Conservation (phyloP, 2,113 vertebrate genomes). For the Phodopus roborovskii region DNA sequence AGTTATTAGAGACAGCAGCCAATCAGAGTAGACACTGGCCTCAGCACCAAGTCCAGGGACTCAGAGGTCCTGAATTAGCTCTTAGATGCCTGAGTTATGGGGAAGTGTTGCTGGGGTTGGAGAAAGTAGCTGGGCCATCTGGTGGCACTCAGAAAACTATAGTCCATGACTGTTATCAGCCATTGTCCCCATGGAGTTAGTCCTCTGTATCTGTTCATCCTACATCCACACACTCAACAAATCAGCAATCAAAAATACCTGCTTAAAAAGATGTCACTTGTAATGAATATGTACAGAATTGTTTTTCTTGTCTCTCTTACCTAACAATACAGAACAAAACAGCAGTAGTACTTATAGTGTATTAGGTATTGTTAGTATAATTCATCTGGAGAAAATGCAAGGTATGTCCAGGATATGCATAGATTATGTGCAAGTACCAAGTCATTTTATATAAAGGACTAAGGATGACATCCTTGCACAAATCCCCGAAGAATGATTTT, state of each 20-base stretch:
- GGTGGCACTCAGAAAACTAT: too few species aligned
- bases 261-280: background rate
- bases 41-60: background rate
- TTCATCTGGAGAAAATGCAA: background rate
- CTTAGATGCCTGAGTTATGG: background rate
- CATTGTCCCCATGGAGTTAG: accelerated
- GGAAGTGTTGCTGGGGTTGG: background rate
- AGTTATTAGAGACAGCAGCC: background rate
- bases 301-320: background rate
- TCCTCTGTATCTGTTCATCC: background rate
- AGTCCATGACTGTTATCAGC: background rate
- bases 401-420: background rate
- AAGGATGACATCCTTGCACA: background rate
- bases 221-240: background rate
- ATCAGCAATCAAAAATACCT: background rate
- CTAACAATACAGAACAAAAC: background rate
- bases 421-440: background rate
- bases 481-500: background rate
- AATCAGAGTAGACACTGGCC: background rate
- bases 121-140: accelerated
- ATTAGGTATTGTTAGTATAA: too few species aligned
- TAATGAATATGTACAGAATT: background rate
- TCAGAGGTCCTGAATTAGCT: background rate
- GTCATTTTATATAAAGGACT: background rate
- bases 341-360: too few species aligned